Percentiles rank a stretch among this genome's conserved stretches.
Evolutionary conservation across 2,888 invertebrate genomes (phyloP).

Genomic region (Drosophila merina): DNA sequence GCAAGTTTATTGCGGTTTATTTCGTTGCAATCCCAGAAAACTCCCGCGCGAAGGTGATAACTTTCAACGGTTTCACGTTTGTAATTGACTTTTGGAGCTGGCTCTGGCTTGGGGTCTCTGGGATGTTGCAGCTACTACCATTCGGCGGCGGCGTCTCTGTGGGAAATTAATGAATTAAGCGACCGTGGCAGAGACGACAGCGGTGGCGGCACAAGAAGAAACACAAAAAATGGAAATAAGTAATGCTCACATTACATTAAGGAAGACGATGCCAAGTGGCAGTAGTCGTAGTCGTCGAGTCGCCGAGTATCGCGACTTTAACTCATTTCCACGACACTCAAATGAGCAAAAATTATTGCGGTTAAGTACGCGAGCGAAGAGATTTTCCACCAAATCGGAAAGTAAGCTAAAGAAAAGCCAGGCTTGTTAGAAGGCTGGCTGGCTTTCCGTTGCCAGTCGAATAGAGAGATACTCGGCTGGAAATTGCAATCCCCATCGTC

Average conservation of each 20-base stretch:
- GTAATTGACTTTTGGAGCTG: constrained; percentile 64
- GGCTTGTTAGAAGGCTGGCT: constrained; percentile 50
- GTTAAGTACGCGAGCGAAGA: constrained; percentile 76
- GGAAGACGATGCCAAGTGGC: constrained; percentile 55
- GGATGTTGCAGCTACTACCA: constrained; percentile 7
- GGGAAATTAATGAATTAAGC: constrained; percentile 78
- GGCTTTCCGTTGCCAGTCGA: too few relatives aligned
- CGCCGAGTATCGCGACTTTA: constrained; percentile 62
- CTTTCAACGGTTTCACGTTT: constrained; percentile 78
- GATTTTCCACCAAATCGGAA: constrained; percentile 50
- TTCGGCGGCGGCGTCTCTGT: constrained; percentile 47
- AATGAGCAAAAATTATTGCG: constrained; percentile 80
- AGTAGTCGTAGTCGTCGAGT: constrained; percentile 29
- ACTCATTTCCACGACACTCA: constrained; percentile 80
- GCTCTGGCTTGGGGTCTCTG: neutral
- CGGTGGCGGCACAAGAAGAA: constrained; percentile 33
- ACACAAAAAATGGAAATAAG: constrained; percentile 74
- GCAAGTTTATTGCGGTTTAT: constrained; percentile 43
- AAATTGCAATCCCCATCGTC: constrained; percentile 58
- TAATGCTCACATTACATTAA: constrained; percentile 75
- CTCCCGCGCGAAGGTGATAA: constrained; percentile 68
- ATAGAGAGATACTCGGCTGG: constrained; percentile 9
- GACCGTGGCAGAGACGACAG: constrained; percentile 20
- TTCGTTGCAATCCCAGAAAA: constrained; percentile 22
- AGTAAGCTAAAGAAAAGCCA: constrained; percentile 43